These are phyloP conservation scores for Strigamia transsilvanica DNA, from an alignment of 2,888 invertebrate genomes.

Conservation along the genomic window DNA sequence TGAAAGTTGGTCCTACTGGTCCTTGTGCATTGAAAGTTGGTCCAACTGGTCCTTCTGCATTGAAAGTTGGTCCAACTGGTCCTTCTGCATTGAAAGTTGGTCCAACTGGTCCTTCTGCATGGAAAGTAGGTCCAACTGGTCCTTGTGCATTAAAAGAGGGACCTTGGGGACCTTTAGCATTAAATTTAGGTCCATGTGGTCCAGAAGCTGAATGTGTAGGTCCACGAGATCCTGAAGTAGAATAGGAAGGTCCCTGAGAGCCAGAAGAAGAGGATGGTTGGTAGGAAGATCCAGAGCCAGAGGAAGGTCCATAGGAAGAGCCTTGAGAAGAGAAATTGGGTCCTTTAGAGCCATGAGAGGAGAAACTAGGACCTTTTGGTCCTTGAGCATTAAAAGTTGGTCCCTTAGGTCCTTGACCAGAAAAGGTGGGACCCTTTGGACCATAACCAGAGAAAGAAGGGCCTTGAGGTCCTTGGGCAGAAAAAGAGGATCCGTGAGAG, in stretches of 20 bases:
- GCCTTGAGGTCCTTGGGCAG: conserved; percentile 14
- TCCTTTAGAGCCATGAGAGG: conserved; percentile 19
- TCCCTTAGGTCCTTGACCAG: conserved; percentile 42
- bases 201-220: conserved; percentile 10
- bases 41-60: conserved; percentile 32
- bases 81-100: conserved; percentile 4
- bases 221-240: conserved; percentile 22
- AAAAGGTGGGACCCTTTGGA: conserved; percentile 6
- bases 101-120: conserved; percentile 50
- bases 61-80: conserved; percentile 38
- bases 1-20: conserved; percentile 41
- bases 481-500: neutral
- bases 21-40: conserved; percentile 46
- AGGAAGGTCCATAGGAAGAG: conserved; percentile 24
- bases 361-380: conserved; percentile 28
- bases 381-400: conserved; percentile 50
- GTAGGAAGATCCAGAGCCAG: conserved; percentile 2
- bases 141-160: conserved; percentile 37
- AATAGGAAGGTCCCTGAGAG: conserved; percentile 11
- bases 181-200: conserved; percentile 40
- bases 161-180: conserved; percentile 48
- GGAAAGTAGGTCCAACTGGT: conserved; percentile 44
- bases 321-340: conserved; percentile 33
- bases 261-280: conserved; percentile 10
- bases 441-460: neutral